phyloP scores from a whole-genome alignment of 2,113 vertebrate species.

The Spea bombifrons region DNA sequence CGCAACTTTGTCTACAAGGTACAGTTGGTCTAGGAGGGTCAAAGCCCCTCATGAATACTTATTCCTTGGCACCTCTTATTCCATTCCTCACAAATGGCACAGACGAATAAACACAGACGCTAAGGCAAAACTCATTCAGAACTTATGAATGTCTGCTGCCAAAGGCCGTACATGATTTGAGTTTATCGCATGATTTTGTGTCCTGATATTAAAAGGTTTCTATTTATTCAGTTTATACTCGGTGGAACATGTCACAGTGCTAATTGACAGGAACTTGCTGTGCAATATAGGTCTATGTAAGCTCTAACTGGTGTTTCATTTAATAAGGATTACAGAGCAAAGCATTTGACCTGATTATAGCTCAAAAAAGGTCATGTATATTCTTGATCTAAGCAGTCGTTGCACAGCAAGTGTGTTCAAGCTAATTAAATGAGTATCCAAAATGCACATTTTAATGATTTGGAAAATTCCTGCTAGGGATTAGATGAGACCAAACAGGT shows the following conservation, averaged over 20 bases:
- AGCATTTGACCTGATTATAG: constrained; percentile 21
- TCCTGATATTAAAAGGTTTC: too few relatives aligned
- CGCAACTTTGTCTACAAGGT: too few relatives aligned
- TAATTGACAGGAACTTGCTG: constrained; percentile 6
- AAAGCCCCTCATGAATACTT: too few relatives aligned
- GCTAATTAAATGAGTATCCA: constrained; percentile 12
- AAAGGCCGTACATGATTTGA: too few relatives aligned
- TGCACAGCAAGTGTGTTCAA: background rate
- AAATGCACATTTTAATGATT: constrained; percentile 19
- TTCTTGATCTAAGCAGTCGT: background rate
- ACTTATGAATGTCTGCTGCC: too few relatives aligned
- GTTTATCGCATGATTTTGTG: too few relatives aligned
- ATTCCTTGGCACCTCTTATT: too few relatives aligned
- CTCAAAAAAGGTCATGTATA: constrained; percentile 9
- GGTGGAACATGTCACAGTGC: background rate
- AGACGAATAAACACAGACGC: too few relatives aligned
- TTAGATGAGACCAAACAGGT: background rate
- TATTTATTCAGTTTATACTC: too few relatives aligned
- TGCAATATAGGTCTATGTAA: constrained; percentile 10
- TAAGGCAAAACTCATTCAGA: too few relatives aligned
- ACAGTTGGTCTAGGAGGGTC: too few relatives aligned
- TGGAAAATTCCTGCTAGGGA: background rate
- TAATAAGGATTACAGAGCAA: constrained; percentile 18
- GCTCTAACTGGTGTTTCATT: background rate
- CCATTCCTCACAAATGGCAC: too few relatives aligned